phyloP scores from a whole-genome alignment of 2,797 vertebrate genomes.

The Glossophaga mutica region DNA sequence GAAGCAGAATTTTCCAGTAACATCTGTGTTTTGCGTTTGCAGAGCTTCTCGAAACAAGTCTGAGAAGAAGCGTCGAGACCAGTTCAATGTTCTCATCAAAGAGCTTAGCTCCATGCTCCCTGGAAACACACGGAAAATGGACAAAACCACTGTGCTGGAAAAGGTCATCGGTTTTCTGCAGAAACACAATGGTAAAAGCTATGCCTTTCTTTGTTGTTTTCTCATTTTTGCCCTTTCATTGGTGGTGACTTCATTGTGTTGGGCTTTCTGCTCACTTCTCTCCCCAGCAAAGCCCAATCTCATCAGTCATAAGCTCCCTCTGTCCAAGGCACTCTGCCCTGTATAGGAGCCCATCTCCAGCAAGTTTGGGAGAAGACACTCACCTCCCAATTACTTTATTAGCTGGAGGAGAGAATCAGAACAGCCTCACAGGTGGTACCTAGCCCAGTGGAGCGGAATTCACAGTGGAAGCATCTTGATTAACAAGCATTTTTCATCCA shows the following conservation, averaged over 20 bases:
- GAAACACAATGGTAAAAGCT: conserved; percentile 84
- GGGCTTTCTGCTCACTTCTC: background rate
- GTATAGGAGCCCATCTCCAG: background rate
- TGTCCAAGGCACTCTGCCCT: background rate
- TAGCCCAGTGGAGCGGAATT: background rate
- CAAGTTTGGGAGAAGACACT: background rate
- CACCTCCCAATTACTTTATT: background rate
- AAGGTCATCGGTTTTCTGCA: conserved; percentile 87
- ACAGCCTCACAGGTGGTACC: background rate
- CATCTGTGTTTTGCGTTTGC: conserved; percentile 42
- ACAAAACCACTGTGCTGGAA: conserved; percentile 87
- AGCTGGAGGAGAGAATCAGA: background rate
- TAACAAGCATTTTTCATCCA: background rate
- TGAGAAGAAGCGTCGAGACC: conserved; percentile 88
- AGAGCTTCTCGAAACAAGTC: conserved; percentile 89
- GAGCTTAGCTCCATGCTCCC: conserved; percentile 88
- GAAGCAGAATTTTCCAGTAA: background rate
- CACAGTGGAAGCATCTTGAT: background rate
- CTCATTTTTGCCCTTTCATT: background rate
- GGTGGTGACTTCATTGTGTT: background rate
- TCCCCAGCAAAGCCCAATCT: background rate
- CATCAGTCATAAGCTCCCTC: background rate
- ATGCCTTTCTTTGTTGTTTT: background rate
- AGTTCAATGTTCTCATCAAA: conserved; percentile 90
- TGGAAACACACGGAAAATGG: conserved; percentile 86